These are phyloP conservation scores for Acanthiza pusilla DNA, from an alignment of 2,797 vertebrate species.

Conservation along the genomic window DNA sequence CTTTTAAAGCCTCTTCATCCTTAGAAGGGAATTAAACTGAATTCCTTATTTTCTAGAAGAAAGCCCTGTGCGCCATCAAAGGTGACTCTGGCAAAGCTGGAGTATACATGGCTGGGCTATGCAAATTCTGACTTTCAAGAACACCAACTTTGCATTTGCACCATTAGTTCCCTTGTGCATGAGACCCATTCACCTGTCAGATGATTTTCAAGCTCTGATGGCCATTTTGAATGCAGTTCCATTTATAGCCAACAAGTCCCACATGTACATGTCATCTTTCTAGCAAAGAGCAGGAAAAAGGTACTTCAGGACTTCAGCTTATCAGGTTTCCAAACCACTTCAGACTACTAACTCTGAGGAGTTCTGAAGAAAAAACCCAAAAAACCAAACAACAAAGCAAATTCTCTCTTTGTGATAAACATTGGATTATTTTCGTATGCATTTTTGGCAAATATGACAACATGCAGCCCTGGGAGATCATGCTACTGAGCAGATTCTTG, in stretches of 20 bases:
- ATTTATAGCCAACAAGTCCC: not conserved
- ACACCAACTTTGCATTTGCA: not conserved
- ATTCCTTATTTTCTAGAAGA: not conserved
- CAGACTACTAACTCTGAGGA: not conserved
- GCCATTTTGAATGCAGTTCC: not conserved
- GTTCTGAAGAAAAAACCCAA: not conserved
- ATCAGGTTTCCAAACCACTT: not conserved
- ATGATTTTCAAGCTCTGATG: not conserved
- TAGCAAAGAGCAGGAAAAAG: not conserved
- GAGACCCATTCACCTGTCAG: not conserved
- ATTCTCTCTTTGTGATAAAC: not conserved
- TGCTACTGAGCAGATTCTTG: not conserved
- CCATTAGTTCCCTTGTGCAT: not conserved
- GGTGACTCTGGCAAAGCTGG: not conserved
- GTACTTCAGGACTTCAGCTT: not conserved
- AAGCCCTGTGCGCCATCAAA: not conserved
- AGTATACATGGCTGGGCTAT: not conserved
- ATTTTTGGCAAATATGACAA: not conserved
- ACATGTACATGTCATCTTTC: accelerated
- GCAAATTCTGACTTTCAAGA: not conserved
- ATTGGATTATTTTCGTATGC: not conserved
- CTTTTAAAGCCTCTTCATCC: not conserved
- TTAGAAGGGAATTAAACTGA: not conserved
- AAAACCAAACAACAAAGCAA: not conserved
- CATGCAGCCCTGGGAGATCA: not conserved